Evolutionary conservation across 2,888 invertebrate species (phyloP).

Genomic region (Scaptomyza flava): DNA sequence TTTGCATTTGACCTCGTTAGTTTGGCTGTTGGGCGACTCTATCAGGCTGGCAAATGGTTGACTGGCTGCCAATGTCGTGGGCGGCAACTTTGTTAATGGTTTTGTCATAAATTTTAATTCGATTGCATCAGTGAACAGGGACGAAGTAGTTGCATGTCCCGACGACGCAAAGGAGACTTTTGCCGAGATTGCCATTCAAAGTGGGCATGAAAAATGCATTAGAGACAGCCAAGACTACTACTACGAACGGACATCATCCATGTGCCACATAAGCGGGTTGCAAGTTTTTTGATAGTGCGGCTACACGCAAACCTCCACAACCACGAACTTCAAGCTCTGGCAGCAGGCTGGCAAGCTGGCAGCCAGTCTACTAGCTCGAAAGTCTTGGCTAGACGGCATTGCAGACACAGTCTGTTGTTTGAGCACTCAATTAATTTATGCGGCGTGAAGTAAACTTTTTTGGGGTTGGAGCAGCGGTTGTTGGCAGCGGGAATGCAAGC

Average conservation of each 20-base stretch:
- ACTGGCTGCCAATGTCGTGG: constrained; percentile 52
- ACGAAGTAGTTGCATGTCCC: not conserved
- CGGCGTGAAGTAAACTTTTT: constrained; percentile 59
- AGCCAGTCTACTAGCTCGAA: constrained; percentile 9
- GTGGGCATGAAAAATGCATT: constrained; percentile 67
- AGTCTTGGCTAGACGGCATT: constrained; percentile 30
- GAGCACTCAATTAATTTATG: constrained; percentile 72
- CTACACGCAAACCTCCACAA: constrained; percentile 31
- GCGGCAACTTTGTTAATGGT: constrained; percentile 75
- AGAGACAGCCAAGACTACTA: constrained; percentile 25
- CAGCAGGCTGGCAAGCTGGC: not conserved
- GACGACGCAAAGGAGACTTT: constrained; percentile 13
- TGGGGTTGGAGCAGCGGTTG: not conserved
- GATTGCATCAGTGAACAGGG: constrained; percentile 63
- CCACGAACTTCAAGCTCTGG: constrained; percentile 6
- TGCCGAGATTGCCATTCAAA: constrained; percentile 29
- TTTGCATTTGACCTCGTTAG: constrained; percentile 69
- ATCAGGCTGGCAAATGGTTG: constrained; percentile 41
- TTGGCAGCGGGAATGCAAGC: constrained; percentile 22
- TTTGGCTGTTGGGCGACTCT: constrained; percentile 18
- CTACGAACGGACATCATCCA: constrained; percentile 23
- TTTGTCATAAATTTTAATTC: constrained; percentile 80
- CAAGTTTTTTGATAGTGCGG: constrained; percentile 69
- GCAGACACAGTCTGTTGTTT: constrained; percentile 30
- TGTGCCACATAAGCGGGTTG: constrained; percentile 40